phyloP scores from a whole-genome alignment of 2,797 vertebrate species.

The Eulemur mongoz region DNA sequence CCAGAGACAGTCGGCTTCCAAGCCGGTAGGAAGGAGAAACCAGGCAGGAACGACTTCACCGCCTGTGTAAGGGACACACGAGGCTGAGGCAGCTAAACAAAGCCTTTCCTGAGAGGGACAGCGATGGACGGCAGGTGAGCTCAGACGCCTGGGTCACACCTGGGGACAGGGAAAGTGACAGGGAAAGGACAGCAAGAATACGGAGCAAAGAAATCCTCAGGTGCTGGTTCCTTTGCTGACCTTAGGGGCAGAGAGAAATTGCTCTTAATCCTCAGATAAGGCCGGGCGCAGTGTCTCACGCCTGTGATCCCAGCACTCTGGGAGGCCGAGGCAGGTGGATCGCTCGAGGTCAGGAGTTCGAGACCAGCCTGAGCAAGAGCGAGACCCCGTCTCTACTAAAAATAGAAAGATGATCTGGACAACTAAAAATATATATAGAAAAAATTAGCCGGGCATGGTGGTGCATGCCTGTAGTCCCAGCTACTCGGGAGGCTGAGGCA shows the following conservation, averaged over 20 bases:
- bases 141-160: not conserved
- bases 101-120: not conserved
- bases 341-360: no score
- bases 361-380: no score
- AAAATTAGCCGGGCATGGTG: no score
- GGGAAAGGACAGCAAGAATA: not conserved
- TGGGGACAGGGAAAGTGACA: not conserved
- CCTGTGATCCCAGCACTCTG: no score
- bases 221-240: not conserved
- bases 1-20: not conserved
- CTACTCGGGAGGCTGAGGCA: no score
- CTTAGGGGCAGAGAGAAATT: not conserved
- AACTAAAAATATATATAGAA: no score
- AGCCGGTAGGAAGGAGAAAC: not conserved
- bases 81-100: not conserved
- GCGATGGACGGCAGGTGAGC: not conserved
- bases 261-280: not conserved
- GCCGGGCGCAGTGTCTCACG: no score
- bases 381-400: no score
- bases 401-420: no score
- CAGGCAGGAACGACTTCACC: not conserved
- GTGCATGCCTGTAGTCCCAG: no score
- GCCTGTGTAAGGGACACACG: not conserved
- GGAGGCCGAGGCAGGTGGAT: no score
- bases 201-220: not conserved